These are phyloP conservation scores for Epistrophella euchroma DNA, from an alignment of 2,888 invertebrate genomes.

Conservation along the genomic window DNA sequence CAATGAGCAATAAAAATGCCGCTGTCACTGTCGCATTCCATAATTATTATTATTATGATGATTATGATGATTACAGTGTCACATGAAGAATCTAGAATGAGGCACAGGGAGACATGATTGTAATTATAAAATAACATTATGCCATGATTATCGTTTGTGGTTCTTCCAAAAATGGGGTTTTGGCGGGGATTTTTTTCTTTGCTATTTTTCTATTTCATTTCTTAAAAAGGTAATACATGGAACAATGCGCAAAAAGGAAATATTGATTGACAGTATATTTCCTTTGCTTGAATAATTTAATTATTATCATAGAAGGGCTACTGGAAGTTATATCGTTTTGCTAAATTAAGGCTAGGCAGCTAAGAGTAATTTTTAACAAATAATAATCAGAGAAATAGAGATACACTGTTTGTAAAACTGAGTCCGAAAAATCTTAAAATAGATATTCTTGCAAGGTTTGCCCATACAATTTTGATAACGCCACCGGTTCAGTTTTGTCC, in stretches of 20 bases:
- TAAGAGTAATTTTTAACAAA: background rate
- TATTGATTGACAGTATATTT: slow-evolving; percentile 23
- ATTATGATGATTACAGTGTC: slow-evolving; percentile 28
- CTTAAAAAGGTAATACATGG: slow-evolving; percentile 1
- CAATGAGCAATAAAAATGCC: slow-evolving; percentile 48
- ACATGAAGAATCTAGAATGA: slow-evolving; percentile 45
- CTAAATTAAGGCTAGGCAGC: background rate
- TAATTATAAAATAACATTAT: slow-evolving; percentile 28
- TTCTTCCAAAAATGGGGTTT: slow-evolving; percentile 10
- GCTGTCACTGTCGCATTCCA: slow-evolving; percentile 51
- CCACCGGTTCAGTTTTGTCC: background rate
- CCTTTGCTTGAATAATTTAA: slow-evolving; percentile 1
- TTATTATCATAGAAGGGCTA: background rate
- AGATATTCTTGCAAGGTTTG: background rate
- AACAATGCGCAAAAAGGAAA: slow-evolving; percentile 6
- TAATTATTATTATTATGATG: slow-evolving; percentile 17
- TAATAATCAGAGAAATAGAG: background rate
- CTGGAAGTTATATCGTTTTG: background rate
- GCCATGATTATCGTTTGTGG: slow-evolving; percentile 9
- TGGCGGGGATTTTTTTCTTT: background rate
- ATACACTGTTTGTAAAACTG: background rate
- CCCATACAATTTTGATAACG: background rate
- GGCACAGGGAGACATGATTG: slow-evolving; percentile 39
- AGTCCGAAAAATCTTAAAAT: background rate
- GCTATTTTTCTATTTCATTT: background rate